Base-by-base conservation (phyloP, 2,888 invertebrate genomes). In the Pterostichus niger region DNA sequence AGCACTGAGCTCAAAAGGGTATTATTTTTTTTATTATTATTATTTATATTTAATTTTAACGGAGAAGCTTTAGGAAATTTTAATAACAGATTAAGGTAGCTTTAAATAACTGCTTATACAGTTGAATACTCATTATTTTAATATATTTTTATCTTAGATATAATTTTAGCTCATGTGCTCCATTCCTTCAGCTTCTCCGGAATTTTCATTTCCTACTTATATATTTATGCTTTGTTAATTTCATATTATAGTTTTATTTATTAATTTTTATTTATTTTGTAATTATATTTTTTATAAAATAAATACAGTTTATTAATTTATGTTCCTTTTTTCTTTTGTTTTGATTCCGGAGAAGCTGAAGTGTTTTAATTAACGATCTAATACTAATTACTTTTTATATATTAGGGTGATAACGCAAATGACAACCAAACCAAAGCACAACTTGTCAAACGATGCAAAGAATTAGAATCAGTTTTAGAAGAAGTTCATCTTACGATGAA, bases 401-500 rank as follows among this genome's bases (percentile, higher is more conserved):
- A 79, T 46, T 52, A 79, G 82, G 76, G 31, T 11, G 49, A 64
- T 79, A 44, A 13, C 44, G 56, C 33, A 76, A 87, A 49, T 83
- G 76, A 85, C 79, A 52, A 84, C 84, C 82, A 86, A 85, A 75
- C 84, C 85, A 88, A 89, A 84, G 87, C 88, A 68, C 89, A 89
- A 35, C 87, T 92, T 75, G 86, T 87, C 54, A 89, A 89, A 82
- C 89, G 90, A 84, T 91, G 91, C 73, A 86, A 87, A 13, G 91
- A 92, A 75, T 87, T 93, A 71, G 93, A 93, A 87, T 90, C 88
- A 77, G 90, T 92, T 83, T 88, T 93, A 73, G 91, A 91, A 68
- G 86, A 88, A 13, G 85, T 88, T 40, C 87, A 87, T 84, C 84
- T 85, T 85, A 87, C 89, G 86, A 86, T 88, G 83, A 86, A 83